These are phyloP conservation scores for Pollenia angustigena DNA, from an alignment of 2,888 invertebrate genomes.

Conservation along the genomic window DNA sequence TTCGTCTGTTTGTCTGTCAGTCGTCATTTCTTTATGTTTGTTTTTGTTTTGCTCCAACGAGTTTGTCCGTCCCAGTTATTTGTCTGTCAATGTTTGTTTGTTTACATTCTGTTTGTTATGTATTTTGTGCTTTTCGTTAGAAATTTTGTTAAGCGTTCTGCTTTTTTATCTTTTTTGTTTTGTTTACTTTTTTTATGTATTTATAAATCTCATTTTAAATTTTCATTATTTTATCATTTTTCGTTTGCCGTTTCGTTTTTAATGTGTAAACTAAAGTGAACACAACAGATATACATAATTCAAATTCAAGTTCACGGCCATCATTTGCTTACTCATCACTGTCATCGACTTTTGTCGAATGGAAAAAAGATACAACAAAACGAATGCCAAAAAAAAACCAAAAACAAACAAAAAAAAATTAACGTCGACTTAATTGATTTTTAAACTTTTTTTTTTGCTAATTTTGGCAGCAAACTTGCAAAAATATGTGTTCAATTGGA, in stretches of 20 bases:
- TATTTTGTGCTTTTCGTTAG: constrained; percentile 21
- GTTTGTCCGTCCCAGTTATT: background rate
- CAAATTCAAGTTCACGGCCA: constrained; percentile 68
- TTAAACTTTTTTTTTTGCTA: background rate
- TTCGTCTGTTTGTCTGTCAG: background rate
- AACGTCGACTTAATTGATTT: background rate
- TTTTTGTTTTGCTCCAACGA: background rate
- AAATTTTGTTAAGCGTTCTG: constrained; percentile 6
- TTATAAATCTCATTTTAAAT: constrained; percentile 2
- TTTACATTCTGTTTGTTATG: constrained; percentile 22
- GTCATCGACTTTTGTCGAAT: constrained; percentile 51
- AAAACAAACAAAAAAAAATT: background rate
- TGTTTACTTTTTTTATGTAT: background rate
- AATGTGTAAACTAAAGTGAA: constrained; percentile 30
- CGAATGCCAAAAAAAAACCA: background rate
- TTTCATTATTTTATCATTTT: constrained; percentile 20
- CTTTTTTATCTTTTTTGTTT: constrained; percentile 46
- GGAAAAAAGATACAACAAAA: constrained; percentile 22
- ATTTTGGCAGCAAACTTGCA: background rate
- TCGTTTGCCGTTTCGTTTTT: constrained; percentile 23
- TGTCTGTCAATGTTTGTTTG: constrained; percentile 37
- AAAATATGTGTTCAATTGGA: background rate
- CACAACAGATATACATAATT: constrained; percentile 49
- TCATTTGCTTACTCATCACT: constrained; percentile 47
- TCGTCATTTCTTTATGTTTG: constrained; percentile 4